These are phyloP conservation scores for Saccopteryx bilineata DNA, from an alignment of 2,113 vertebrate species.

Conservation along the genomic window DNA sequence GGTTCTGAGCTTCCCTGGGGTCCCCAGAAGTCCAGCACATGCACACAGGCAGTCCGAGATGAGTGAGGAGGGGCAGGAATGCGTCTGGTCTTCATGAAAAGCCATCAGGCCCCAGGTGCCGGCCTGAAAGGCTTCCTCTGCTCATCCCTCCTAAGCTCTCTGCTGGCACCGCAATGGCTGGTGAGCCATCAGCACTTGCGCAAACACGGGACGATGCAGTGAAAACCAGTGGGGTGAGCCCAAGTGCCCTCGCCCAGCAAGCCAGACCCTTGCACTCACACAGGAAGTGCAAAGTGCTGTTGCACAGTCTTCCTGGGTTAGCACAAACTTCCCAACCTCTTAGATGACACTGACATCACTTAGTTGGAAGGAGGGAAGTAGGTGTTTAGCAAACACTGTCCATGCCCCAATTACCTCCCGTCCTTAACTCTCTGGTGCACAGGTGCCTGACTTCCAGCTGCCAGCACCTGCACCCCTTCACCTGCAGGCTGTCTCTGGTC, in stretches of 20 bases:
- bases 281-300: neutral
- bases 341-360: neutral
- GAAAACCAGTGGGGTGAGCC: neutral
- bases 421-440: neutral
- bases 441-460: neutral
- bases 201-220: neutral
- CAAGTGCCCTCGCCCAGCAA: neutral
- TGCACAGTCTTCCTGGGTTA: neutral
- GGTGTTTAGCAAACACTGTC: neutral
- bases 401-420: neutral
- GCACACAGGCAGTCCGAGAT: neutral
- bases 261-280: neutral
- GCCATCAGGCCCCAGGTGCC: rapidly evolving
- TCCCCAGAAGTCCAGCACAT: neutral
- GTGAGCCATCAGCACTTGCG: neutral
- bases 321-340: neutral
- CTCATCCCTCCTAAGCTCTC: neutral
- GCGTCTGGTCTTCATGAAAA: neutral
- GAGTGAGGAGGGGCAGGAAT: neutral
- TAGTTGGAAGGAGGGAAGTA: neutral
- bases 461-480: neutral
- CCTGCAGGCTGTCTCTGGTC: neutral
- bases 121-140: neutral
- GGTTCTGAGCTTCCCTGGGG: neutral
- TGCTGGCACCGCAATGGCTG: neutral